Evolutionary conservation across 2,113 vertebrate genomes (phyloP), one percentile per base, ranked within the genome.

Genomic region (Laterallus jamaicensis): DNA sequence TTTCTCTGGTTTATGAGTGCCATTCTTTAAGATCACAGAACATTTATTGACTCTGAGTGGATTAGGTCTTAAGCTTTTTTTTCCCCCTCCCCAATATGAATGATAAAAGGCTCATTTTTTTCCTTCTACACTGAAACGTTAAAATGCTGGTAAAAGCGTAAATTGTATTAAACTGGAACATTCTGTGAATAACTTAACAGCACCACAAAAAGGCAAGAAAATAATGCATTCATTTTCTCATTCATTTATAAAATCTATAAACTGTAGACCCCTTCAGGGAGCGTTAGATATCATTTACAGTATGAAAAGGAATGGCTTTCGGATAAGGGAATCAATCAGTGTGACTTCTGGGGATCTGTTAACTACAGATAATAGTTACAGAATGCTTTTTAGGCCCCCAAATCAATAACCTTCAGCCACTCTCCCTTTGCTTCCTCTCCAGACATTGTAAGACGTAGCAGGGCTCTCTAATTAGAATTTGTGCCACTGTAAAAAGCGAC

Each of bases 81-180:
- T 82, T 81, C 17, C 42, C 42, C 44, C 44, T 47, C 44, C 44
- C 17, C 79, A 89, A 54, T 68, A 79, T 74, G 47, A 93, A 82
- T 82, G 58, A 93, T 83, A 81, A 82, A 96, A 85, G 17, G 28
- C 5, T 78, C 68, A 39, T 60, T 76, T 80, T 93, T 93, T 59
- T 63, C 59, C 54, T 92, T 85, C 82, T 55, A 63, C 54, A 75
- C 12, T 90, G 69, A 85, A 96, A 89, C 64, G 50, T 81, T 86
- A 93, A 95, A 96, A 86, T 82, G 40, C 42, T 96, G 69, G 66
- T 90, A 92, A 95, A 94, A 81, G 56, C 62, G 78, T 58, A 68
- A 96, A 95, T 77, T 95, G 49, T 76, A 93, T 94, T 95, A 86
- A 96, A 97, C 97, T 85, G 35, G 63, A 80, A 68, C 25, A 73